Evolutionary conservation across 1,140 invertebrate species (phyloP).

Genomic region (Mizuhopecten yessoensis): DNA sequence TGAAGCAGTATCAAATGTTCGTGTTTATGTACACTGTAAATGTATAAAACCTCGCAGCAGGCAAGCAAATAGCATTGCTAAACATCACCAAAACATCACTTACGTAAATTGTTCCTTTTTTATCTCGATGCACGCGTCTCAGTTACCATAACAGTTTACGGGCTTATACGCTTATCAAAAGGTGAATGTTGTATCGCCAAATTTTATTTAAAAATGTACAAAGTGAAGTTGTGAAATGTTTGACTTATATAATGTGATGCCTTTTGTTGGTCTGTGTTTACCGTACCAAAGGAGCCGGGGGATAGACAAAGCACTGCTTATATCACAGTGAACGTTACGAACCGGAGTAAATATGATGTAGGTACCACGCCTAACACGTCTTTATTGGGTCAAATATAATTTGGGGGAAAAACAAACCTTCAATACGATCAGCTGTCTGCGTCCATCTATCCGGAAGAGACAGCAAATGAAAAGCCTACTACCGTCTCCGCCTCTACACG

Average conservation of each 20-base stretch:
- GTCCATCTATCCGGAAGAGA: background rate
- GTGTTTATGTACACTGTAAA: too few species aligned
- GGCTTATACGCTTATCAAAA: too few species aligned
- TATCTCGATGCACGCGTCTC: too few species aligned
- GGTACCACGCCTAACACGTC: background rate
- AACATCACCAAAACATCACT: too few species aligned
- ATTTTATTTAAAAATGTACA: too few species aligned
- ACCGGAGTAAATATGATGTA: background rate
- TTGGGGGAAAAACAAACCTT: background rate
- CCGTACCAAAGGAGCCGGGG: background rate
- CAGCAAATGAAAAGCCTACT: background rate
- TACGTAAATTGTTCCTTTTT: too few species aligned
- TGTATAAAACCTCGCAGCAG: too few species aligned
- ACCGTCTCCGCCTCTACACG: background rate
- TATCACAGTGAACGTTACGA: background rate
- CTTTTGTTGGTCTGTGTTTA: background rate
- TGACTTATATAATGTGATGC: background rate
- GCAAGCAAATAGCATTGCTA: too few species aligned
- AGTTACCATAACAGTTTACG: too few species aligned
- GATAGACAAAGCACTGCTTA: background rate
- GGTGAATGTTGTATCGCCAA: too few species aligned
- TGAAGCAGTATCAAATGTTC: too few species aligned
- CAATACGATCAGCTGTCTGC: conserved; percentile 32
- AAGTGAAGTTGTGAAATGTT: background rate
- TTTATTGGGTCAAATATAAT: conserved; percentile 18